Evolutionary conservation across 1,140 invertebrate genomes (phyloP).

Genomic region (Bombus sibiricus): DNA sequence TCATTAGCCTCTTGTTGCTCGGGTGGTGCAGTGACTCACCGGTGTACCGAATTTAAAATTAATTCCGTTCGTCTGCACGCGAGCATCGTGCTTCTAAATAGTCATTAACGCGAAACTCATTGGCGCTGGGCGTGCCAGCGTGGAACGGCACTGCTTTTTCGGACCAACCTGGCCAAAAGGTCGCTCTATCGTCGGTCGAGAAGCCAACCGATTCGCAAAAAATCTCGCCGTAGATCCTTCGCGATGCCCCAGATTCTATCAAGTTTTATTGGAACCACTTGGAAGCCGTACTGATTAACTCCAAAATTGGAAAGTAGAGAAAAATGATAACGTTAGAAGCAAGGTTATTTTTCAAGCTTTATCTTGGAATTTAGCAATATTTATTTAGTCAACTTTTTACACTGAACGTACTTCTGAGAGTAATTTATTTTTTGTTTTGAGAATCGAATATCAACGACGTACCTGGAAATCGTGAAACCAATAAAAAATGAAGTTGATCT

Average conservation of each 20-base stretch:
- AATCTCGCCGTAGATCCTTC: not conserved
- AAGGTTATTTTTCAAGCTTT: too few species aligned
- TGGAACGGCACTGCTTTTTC: not conserved
- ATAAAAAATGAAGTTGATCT: too few species aligned
- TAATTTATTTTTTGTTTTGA: too few species aligned
- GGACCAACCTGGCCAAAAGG: slow-evolving; percentile 11
- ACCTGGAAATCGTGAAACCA: too few species aligned
- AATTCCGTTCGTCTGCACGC: slow-evolving; percentile 38
- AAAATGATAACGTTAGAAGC: not conserved
- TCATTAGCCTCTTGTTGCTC: slow-evolving; percentile 20
- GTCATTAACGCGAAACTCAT: slow-evolving; percentile 39
- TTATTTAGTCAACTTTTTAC: too few species aligned
- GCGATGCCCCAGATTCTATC: not conserved
- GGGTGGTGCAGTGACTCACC: slow-evolving; percentile 22
- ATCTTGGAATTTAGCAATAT: not conserved
- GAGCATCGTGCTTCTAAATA: slow-evolving; percentile 10
- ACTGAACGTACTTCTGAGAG: too few species aligned
- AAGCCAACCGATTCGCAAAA: not conserved
- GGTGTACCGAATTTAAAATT: slow-evolving; percentile 34
- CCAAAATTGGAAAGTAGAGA: too few species aligned
- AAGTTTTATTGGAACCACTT: not conserved
- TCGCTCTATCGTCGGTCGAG: slow-evolving; percentile 2
- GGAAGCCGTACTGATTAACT: not conserved
- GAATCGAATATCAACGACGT: too few species aligned
- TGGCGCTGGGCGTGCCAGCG: slow-evolving; percentile 3